Evolutionary conservation across 2,888 invertebrate species (phyloP).

Genomic region (Nomada fabriciana): DNA sequence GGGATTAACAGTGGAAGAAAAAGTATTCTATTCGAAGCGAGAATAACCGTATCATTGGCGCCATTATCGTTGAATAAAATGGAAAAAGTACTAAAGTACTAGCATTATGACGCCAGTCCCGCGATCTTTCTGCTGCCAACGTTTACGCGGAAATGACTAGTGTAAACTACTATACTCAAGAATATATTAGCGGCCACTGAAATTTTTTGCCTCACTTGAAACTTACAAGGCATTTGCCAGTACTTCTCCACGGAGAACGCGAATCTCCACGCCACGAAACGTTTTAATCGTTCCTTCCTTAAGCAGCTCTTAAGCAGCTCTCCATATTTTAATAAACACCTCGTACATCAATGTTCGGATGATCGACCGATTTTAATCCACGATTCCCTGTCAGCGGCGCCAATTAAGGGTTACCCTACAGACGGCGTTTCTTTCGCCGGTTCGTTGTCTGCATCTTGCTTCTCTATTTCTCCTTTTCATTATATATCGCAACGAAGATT

Average conservation of each 20-base stretch:
- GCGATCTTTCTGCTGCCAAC: background rate
- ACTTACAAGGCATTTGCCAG: background rate
- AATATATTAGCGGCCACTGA: background rate
- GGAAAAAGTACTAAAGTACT: background rate
- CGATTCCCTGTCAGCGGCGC: conserved; percentile 34
- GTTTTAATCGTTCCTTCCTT: background rate
- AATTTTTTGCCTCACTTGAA: background rate
- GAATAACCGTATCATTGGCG: background rate
- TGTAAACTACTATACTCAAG: background rate
- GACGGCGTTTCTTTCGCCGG: conserved; percentile 34
- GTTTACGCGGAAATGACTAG: conserved; percentile 1
- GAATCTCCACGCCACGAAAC: background rate
- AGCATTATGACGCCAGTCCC: background rate
- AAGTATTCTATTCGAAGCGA: background rate
- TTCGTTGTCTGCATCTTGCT: background rate
- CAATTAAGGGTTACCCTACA: conserved; percentile 63
- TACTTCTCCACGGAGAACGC: background rate
- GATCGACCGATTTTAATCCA: conserved; percentile 15
- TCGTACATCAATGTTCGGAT: conserved; percentile 19
- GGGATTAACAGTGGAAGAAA: background rate
- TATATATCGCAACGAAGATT: conserved; percentile 68
- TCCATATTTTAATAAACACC: conserved; percentile 28
- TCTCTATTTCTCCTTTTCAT: conserved; percentile 19
- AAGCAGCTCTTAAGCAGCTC: background rate
- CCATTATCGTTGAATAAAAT: background rate